These are phyloP conservation scores for Gasteruption jaculator DNA, from an alignment of 2,888 invertebrate genomes.

Conservation along the genomic window DNA sequence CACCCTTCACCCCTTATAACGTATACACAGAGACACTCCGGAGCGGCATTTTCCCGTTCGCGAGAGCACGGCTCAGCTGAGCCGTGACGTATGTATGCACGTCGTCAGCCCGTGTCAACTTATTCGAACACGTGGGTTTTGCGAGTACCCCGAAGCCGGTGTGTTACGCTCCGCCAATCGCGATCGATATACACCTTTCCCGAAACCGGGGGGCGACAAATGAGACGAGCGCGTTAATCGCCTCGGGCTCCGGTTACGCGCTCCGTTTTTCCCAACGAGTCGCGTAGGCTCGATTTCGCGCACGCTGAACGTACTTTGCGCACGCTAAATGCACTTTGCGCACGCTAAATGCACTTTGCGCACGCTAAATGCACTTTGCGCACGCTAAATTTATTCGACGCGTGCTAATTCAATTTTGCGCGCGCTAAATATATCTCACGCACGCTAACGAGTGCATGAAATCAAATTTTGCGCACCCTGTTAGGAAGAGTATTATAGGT, in stretches of 20 bases:
- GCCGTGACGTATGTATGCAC: constrained; percentile 29
- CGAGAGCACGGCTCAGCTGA: constrained; percentile 34
- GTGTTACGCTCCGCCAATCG: constrained; percentile 4
- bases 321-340: no score
- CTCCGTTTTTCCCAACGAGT: no score
- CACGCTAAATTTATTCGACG: no score
- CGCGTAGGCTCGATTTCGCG: no score
- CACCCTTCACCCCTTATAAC: constrained; percentile 14
- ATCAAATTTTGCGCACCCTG: no score
- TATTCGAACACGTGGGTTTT: constrained; percentile 32
- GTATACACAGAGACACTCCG: constrained; percentile 18
- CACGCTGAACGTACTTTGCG: no score
- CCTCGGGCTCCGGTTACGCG: constrained; percentile 4
- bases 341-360: no score
- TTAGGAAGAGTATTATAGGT: no score
- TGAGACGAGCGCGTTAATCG: background rate
- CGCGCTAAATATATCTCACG: no score
- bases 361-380: no score
- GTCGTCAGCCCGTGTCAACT: constrained; percentile 27
- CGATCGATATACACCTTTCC: constrained; percentile 11
- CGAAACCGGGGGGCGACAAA: constrained; percentile 5
- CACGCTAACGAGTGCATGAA: no score
- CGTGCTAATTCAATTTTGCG: no score
- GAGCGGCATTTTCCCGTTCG: constrained; percentile 26
- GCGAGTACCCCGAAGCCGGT: constrained; percentile 14